Evolutionary conservation across 2,797 vertebrate genomes (phyloP).

Genomic region (Acanthis flammea): DNA sequence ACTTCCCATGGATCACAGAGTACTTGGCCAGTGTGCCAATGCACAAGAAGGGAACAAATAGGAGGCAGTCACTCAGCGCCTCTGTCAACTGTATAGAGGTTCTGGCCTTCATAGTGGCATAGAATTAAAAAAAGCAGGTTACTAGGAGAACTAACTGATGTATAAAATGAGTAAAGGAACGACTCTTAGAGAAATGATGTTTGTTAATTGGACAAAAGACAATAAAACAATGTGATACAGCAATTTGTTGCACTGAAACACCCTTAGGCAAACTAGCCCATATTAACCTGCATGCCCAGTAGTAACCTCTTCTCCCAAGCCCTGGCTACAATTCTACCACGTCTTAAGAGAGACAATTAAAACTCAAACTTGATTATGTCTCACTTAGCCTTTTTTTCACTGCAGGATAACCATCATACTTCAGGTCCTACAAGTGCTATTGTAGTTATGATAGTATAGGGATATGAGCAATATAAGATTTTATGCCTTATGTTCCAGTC

Average conservation of each 20-base stretch:
- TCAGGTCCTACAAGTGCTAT: background rate
- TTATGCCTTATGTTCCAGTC: background rate
- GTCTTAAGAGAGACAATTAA: background rate
- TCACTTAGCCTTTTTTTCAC: background rate
- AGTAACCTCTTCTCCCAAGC: background rate
- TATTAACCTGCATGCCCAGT: background rate
- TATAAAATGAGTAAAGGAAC: background rate
- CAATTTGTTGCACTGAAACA: background rate
- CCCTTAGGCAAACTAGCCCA: background rate
- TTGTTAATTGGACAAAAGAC: background rate
- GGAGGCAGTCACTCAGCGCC: background rate
- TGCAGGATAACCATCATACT: background rate
- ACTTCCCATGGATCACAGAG: background rate
- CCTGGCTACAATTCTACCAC: background rate
- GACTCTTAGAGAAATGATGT: background rate
- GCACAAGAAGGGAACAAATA: background rate
- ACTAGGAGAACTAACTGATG: background rate
- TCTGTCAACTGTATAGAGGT: background rate
- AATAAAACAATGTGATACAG: background rate
- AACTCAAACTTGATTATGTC: background rate
- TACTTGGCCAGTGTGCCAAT: background rate
- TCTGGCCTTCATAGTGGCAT: background rate
- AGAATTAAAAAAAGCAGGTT: background rate
- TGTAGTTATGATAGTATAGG: background rate
- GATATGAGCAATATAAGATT: background rate